phyloP scores from a whole-genome alignment of 2,113 vertebrate genomes.

The Ranitomeya variabilis region DNA sequence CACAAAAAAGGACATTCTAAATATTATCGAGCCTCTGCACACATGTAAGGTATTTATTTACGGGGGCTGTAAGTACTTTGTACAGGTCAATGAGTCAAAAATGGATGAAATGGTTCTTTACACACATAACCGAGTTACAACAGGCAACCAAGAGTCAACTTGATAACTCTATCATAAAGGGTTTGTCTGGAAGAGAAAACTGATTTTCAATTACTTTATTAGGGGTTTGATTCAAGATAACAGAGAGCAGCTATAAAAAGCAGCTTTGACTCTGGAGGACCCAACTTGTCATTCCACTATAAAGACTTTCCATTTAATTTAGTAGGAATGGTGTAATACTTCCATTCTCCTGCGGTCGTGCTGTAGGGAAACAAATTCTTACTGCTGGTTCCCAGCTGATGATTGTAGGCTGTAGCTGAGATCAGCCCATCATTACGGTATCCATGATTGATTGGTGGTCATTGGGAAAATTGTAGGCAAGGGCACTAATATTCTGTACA shows the following conservation, averaged over 20 bases:
- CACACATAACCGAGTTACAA: neutral
- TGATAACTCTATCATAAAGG: neutral
- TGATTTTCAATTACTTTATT: neutral
- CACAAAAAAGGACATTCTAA: constrained; percentile 31
- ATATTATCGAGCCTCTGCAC: neutral
- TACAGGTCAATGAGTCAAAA: neutral
- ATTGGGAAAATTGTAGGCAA: too few species aligned
- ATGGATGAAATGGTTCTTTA: neutral
- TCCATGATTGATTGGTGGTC: too few species aligned
- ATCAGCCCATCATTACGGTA: too few species aligned
- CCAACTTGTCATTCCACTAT: neutral
- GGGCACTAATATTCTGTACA: too few species aligned
- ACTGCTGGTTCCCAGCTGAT: too few species aligned
- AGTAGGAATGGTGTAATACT: neutral
- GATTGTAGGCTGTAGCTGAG: too few species aligned
- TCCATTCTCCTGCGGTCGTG: too few species aligned
- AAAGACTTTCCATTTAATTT: neutral
- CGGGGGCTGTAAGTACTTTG: neutral
- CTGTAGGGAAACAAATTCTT: too few species aligned
- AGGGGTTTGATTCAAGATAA: too few species aligned
- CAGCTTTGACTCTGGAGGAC: neutral
- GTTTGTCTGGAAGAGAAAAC: neutral
- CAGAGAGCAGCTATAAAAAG: neutral
- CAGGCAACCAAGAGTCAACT: neutral
- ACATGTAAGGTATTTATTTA: constrained; percentile 18